Evolutionary conservation across 2,797 vertebrate genomes (phyloP).

Genomic region (Aulostomus chinensis): DNA sequence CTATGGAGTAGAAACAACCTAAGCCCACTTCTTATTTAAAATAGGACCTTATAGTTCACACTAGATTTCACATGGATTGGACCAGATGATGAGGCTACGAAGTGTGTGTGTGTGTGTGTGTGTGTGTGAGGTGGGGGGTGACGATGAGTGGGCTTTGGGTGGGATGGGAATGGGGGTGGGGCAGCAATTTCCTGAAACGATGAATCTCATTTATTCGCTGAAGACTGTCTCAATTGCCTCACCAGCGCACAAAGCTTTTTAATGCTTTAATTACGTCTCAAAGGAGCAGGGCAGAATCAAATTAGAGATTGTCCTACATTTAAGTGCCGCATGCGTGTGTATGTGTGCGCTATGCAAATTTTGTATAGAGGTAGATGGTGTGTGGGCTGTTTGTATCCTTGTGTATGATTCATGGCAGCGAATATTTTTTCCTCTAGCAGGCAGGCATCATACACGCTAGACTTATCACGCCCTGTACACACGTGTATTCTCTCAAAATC

Average conservation of each 20-base stretch:
- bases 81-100: conserved; percentile 68
- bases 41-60: conserved; percentile 75
- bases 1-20: conserved; percentile 60
- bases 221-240: conserved; percentile 83
- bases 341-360: conserved; percentile 50
- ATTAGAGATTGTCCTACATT: conserved; percentile 84
- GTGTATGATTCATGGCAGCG: conserved; percentile 61
- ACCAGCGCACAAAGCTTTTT: conserved; percentile 82
- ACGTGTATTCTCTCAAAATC: conserved; percentile 27
- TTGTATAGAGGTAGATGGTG: conserved; percentile 18
- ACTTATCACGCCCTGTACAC: conserved; percentile 53
- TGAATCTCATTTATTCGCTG: conserved; percentile 83
- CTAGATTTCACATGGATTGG: conserved; percentile 76
- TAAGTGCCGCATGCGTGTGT: conserved; percentile 38
- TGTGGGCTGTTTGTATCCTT: conserved; percentile 49
- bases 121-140: neutral
- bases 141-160: conserved; percentile 41
- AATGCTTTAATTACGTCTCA: conserved; percentile 86
- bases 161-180: conserved; percentile 60
- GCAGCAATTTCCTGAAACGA: conserved; percentile 82
- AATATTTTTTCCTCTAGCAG: conserved; percentile 62
- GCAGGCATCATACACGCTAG: conserved; percentile 48
- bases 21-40: conserved; percentile 73
- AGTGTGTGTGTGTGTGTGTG: conserved; percentile 22
- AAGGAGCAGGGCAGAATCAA: conserved; percentile 82